A percentile compares a stretch with the other conserved stretches of the same genome.
Conservation (phyloP, 2,113 vertebrate species). For the Meriones unguiculatus region DNA sequence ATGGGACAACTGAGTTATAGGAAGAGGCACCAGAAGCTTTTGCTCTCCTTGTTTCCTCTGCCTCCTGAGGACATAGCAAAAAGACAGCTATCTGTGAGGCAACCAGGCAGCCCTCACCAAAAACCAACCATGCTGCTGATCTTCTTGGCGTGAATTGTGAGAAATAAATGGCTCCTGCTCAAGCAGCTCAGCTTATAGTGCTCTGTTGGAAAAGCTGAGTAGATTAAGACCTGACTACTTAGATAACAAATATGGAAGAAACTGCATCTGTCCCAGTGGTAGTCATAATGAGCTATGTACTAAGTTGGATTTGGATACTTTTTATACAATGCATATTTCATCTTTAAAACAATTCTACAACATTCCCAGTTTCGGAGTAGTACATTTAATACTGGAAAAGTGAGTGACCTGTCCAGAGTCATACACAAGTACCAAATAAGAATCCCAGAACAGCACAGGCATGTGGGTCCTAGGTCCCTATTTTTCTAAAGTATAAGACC, state of each 20-base stretch:
- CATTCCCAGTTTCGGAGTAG: background rate
- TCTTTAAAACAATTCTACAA: background rate
- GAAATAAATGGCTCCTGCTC: background rate
- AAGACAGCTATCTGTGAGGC: background rate
- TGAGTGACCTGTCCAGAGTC: background rate
- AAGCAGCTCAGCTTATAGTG: background rate
- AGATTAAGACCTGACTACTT: background rate
- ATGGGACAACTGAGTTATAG: background rate
- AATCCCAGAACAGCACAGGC: background rate
- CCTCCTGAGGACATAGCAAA: background rate
- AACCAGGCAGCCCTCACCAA: background rate
- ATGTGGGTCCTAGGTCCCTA: background rate
- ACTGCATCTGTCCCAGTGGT: background rate
- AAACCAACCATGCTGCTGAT: background rate
- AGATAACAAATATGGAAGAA: background rate
- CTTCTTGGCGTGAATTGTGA: background rate
- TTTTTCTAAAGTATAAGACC: background rate
- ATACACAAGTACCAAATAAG: background rate
- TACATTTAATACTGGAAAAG: background rate
- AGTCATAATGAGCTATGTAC: background rate
- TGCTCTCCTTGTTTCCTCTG: background rate
- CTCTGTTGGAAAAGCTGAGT: background rate
- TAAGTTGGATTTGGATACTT: background rate
- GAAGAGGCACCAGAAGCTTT: background rate
- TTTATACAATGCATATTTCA: background rate